Conservation (phyloP, 1,140 invertebrate species). For the Homalodisca vitripennis region DNA sequence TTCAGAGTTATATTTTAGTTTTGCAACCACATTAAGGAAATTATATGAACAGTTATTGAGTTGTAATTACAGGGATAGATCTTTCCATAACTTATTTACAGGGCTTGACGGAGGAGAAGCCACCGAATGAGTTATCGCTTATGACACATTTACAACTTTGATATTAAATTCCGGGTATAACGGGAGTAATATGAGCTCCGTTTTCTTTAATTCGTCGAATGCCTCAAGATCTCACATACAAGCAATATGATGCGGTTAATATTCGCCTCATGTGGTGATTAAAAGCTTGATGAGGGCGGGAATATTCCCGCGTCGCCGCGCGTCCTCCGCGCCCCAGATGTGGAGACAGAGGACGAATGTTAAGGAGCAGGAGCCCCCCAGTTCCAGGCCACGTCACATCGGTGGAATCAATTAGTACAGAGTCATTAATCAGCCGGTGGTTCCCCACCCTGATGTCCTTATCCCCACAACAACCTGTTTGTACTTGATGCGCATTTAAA, state of each 20-base stretch:
- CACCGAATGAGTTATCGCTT: too few relatives aligned
- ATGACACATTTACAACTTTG: too few relatives aligned
- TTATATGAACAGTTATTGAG: too few relatives aligned
- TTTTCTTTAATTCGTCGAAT: background rate
- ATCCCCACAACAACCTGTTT: conserved; percentile 22
- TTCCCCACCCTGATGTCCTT: background rate
- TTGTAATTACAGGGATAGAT: too few relatives aligned
- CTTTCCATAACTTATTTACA: too few relatives aligned
- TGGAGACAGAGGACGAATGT: background rate
- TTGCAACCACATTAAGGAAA: too few relatives aligned
- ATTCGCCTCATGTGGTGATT: conserved; percentile 10
- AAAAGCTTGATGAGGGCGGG: background rate
- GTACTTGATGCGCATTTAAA: conserved; percentile 25
- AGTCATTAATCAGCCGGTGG: background rate
- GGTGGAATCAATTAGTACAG: background rate
- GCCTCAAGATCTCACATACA: background rate
- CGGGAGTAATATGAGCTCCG: background rate
- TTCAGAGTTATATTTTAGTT: too few relatives aligned
- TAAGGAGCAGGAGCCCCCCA: background rate
- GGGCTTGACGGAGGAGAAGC: too few relatives aligned
- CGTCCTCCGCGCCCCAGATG: background rate
- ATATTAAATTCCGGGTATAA: background rate
- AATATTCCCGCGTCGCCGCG: conserved; percentile 3
- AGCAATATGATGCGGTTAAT: background rate
- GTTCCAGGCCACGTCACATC: background rate